A percentile compares a stretch with the other conserved stretches of the same genome.
These are phyloP conservation scores for Phyllotis vaccarum DNA, from an alignment of 2,797 vertebrate genomes.

Conservation along the genomic window DNA sequence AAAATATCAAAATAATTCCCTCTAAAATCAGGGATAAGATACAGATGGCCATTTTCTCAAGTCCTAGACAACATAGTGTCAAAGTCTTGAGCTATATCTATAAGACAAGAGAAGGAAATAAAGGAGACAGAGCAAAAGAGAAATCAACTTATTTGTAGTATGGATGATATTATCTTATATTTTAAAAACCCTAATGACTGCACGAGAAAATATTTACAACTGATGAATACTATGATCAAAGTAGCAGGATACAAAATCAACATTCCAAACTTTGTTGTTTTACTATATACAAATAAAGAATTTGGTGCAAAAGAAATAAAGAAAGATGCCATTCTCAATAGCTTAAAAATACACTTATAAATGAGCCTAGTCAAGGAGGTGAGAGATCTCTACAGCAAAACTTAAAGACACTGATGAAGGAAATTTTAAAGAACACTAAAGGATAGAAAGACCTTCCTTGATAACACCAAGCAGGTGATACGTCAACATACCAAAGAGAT, in stretches of 20 bases:
- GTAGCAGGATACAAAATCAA: not conserved
- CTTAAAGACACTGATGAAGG: not conserved
- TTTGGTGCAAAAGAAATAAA: not conserved
- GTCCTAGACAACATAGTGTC: not conserved
- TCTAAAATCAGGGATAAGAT: not conserved
- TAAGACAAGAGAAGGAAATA: not conserved
- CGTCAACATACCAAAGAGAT: too few relatives aligned
- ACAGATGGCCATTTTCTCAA: not conserved
- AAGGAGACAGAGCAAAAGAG: not conserved
- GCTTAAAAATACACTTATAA: not conserved
- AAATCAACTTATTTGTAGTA: not conserved
- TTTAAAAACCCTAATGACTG: not conserved
- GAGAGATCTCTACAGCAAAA: too few relatives aligned
- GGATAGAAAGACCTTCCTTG: not conserved
- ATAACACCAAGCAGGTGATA: not conserved
- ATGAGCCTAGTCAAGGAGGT: not conserved
- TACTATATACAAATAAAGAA: not conserved
- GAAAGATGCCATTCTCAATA: not conserved
- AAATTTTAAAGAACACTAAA: not conserved
- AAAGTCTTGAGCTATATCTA: not conserved
- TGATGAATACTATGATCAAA: not conserved
- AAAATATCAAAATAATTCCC: not conserved
- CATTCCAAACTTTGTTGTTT: not conserved
- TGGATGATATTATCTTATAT: not conserved
- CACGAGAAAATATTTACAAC: not conserved